These are phyloP conservation scores for Dorcus hopei DNA, from an alignment of 2,888 invertebrate species.

Conservation along the genomic window DNA sequence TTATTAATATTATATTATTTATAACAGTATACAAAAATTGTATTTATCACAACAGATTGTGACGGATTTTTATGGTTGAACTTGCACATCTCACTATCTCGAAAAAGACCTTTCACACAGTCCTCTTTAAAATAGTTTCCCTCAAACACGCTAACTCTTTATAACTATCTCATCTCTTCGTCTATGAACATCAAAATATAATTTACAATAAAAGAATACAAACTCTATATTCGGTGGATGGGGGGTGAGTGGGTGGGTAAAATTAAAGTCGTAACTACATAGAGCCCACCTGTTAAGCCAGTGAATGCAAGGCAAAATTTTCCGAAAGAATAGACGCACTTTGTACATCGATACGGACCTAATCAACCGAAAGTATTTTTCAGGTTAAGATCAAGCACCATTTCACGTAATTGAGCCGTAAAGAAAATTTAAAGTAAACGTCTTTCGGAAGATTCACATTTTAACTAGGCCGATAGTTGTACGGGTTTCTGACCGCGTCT, in stretches of 20 bases:
- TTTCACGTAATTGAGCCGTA: constrained; percentile 35
- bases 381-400: constrained; percentile 31
- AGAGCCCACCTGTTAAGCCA: constrained; percentile 26
- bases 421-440: constrained; percentile 11
- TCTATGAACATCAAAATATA: neutral
- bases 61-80: constrained; percentile 37
- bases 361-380: constrained; percentile 17
- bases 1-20: constrained; percentile 27
- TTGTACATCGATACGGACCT: too few species aligned
- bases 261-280: neutral
- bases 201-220: constrained; percentile 11
- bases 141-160: neutral
- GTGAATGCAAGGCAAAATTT: constrained; percentile 21
- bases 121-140: neutral
- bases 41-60: constrained; percentile 43
- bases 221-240: constrained; percentile 7
- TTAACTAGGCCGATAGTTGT: constrained; percentile 23
- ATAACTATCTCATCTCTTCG: neutral
- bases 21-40: constrained; percentile 45
- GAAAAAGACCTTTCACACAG: too few species aligned
- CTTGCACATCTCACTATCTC: neutral
- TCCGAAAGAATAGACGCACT: neutral
- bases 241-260: neutral
- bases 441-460: constrained; percentile 5
- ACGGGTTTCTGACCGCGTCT: constrained; percentile 50